Evolutionary conservation across 1,140 invertebrate species (phyloP).

Genomic region (Colletes latitarsis): DNA sequence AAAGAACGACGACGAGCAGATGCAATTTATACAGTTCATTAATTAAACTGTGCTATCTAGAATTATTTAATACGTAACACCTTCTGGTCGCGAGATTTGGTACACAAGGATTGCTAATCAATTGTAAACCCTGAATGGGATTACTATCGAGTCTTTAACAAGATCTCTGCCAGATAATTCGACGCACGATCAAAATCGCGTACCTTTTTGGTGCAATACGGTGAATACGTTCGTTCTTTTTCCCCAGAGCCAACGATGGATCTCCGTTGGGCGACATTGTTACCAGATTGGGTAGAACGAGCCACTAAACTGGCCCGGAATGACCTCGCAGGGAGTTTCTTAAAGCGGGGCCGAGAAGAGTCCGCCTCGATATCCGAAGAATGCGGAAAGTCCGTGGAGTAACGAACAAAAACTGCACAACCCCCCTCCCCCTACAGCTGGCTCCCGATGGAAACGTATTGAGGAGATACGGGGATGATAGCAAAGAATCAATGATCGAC

Average conservation of each 20-base stretch:
- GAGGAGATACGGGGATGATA: neutral
- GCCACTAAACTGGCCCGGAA: conserved; percentile 48
- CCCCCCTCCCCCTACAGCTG: no score
- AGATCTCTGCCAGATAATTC: no score
- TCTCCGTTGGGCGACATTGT: conserved; percentile 57
- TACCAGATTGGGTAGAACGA: conserved; percentile 54
- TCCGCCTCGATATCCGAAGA: conserved; percentile 46
- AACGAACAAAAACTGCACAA: conserved; percentile 47
- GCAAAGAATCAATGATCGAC: conserved; percentile 12
- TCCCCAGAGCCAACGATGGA: conserved; percentile 36
- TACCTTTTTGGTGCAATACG: no score
- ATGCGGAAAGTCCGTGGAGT: conserved; percentile 30
- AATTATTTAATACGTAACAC: no score
- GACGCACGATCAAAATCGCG: no score
- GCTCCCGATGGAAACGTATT: conserved; percentile 5
- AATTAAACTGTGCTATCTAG: no score
- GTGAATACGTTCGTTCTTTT: neutral
- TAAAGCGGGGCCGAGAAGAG: conserved; percentile 33
- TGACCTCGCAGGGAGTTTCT: conserved; percentile 48
- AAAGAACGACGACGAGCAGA: no score
- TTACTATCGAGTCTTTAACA: no score
- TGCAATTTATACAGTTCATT: no score
- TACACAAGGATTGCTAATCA: no score
- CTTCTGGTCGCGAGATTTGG: no score
- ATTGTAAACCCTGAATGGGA: no score